phyloP scores from a whole-genome alignment of 2,113 vertebrate species.

The Lophura nycthemera region DNA sequence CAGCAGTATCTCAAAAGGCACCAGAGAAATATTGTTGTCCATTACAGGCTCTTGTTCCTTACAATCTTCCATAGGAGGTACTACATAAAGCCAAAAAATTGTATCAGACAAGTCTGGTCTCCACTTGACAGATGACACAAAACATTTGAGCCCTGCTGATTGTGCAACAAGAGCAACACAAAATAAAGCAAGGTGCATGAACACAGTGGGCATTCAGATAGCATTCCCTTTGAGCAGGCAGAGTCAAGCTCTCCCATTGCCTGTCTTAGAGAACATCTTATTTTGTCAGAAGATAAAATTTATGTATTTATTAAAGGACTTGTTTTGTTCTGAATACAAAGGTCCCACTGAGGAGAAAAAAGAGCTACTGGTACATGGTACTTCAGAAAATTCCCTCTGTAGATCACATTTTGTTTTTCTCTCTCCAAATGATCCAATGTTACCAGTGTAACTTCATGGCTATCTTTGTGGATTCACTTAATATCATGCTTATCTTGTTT shows the following conservation, averaged over 20 bases:
- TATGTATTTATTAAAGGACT: neutral
- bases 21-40: constrained; percentile 88
- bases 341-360: neutral
- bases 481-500: neutral
- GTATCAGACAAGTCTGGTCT: constrained; percentile 71
- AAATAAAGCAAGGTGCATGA: neutral
- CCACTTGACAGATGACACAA: constrained; percentile 39
- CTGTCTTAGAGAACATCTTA: neutral
- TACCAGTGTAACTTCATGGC: neutral
- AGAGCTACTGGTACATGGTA: neutral
- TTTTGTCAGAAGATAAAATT: neutral
- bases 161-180: neutral
- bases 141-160: constrained; percentile 6
- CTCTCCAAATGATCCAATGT: neutral
- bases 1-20: constrained; percentile 93
- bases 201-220: neutral
- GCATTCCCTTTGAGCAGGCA: neutral
- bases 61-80: constrained; percentile 87
- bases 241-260: neutral
- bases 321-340: neutral
- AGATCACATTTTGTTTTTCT: neutral
- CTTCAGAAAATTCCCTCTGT: neutral
- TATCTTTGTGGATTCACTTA: neutral
- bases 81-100: constrained; percentile 78
- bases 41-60: constrained; percentile 90